phyloP scores from a whole-genome alignment of 2,113 vertebrate genomes.

The Vanacampus margaritifer region DNA sequence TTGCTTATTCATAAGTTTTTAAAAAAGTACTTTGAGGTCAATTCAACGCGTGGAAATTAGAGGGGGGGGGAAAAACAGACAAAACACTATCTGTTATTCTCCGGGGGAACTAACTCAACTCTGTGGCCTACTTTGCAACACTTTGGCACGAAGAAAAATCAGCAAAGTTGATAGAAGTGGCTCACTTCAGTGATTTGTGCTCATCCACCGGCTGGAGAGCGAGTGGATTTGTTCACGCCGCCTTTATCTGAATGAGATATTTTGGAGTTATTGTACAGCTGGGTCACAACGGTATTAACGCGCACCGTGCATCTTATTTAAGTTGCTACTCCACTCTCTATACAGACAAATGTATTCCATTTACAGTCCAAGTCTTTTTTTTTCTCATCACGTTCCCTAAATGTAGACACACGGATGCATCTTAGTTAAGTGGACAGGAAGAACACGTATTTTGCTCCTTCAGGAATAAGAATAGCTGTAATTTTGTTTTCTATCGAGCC shows the following conservation, averaged over 20 bases:
- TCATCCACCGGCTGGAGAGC: background rate
- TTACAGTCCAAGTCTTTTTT: background rate
- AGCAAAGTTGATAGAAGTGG: slow-evolving; percentile 14
- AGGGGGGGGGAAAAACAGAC: background rate
- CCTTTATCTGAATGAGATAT: background rate
- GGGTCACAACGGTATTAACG: background rate
- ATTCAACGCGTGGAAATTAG: background rate
- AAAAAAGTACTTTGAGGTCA: background rate
- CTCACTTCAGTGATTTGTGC: slow-evolving; percentile 19
- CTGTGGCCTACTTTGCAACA: slow-evolving; percentile 2
- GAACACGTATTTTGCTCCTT: background rate
- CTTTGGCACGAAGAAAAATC: slow-evolving; percentile 10
- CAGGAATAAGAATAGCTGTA: slow-evolving; percentile 19
- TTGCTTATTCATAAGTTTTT: background rate
- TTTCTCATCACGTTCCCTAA: background rate
- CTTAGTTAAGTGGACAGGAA: slow-evolving; percentile 26
- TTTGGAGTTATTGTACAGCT: background rate
- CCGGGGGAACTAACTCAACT: slow-evolving; percentile 1
- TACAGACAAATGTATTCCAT: background rate
- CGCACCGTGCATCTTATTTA: background rate
- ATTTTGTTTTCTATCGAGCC: slow-evolving; percentile 40
- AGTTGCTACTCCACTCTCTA: background rate
- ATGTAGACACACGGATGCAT: slow-evolving; percentile 15
- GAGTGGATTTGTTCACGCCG: background rate
- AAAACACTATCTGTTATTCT: background rate